phyloP scores from a whole-genome alignment of 2,797 vertebrate genomes.

The Helostoma temminkii region DNA sequence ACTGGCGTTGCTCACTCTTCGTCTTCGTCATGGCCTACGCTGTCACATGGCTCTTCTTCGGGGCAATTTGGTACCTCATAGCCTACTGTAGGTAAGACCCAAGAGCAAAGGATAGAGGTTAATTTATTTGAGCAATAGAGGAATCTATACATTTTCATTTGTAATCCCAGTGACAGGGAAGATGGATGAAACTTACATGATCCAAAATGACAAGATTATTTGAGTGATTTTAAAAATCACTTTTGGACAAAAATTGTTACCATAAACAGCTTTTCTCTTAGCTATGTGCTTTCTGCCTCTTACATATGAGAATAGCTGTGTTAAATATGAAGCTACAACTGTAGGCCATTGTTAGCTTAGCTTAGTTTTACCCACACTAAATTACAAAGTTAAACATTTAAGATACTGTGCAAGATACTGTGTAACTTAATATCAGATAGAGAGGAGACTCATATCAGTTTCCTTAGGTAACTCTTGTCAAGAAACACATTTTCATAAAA shows the following conservation, averaged over 20 bases:
- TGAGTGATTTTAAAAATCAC: background rate
- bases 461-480: conserved; percentile 7
- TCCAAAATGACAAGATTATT: too few species aligned
- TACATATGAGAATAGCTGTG: background rate
- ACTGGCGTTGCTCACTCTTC: conserved; percentile 96
- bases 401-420: too few species aligned
- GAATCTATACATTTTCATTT: background rate
- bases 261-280: too few species aligned
- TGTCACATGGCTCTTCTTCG: conserved; percentile 97
- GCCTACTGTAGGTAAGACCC: conserved; percentile 89
- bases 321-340: too few species aligned
- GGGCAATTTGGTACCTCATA: conserved; percentile 98
- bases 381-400: background rate
- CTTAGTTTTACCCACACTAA: background rate
- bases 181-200: too few species aligned
- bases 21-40: conserved; percentile 97
- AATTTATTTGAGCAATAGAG: background rate
- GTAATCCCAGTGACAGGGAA: background rate
- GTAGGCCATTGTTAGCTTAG: background rate
- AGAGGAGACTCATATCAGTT: conserved; percentile 22
- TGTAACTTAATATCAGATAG: background rate
- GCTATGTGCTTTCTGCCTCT: background rate
- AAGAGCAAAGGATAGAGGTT: background rate
- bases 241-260: background rate
- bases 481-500: background rate